Base-by-base conservation (phyloP, 2,113 vertebrate genomes). In the Engraulis encrasicolus region DNA sequence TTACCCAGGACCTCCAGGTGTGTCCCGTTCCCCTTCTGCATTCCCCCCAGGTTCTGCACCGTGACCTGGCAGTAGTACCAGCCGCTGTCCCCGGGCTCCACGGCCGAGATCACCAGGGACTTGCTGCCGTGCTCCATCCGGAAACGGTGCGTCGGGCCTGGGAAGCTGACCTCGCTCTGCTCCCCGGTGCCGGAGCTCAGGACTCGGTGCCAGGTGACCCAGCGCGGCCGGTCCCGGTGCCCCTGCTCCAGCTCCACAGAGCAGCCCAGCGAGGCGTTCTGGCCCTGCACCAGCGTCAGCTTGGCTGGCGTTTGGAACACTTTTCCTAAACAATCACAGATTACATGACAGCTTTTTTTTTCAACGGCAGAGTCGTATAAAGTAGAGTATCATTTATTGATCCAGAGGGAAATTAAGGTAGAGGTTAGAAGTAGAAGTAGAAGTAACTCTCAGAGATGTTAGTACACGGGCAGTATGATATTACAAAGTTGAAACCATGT, bases 11-110 rank as follows among this genome's bases (percentile, higher is more conserved):
- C 79, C 6, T 71, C 11, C 37, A 92, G 89, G 80, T 87, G 58
- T 7, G 91, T 92, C 61, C 90, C 90, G 6, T 90, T 89, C 61
- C 91, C 91, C 9, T 20, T 86, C 82, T 86, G 11, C n/a, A n/a
- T n/a, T n/a, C n/a, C n/a, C n/a, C n/a, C n/a, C n/a, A 87, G 80
- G 38, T 14, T 88, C 82, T 90, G 83, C 27, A 74, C 23, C 4
- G 66, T 74, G 87, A 91, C 86, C 86, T 91, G 86, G 54, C 92
- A 94, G 87, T 85, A 89, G 87, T 93, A 92, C 78, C 54, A 83
- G 77, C 94, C 94, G 81, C 88, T 85, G 86, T 94, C 93, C 86
- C 89, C 84, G 85, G 40, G 81, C 37, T 84, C 78, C 23, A 90
- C 87, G 19, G 89, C 84, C 12, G 87, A 50, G 85, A 94, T 93